Base-by-base conservation (phyloP, 2,888 invertebrate species). In the Apamea sordens region DNA sequence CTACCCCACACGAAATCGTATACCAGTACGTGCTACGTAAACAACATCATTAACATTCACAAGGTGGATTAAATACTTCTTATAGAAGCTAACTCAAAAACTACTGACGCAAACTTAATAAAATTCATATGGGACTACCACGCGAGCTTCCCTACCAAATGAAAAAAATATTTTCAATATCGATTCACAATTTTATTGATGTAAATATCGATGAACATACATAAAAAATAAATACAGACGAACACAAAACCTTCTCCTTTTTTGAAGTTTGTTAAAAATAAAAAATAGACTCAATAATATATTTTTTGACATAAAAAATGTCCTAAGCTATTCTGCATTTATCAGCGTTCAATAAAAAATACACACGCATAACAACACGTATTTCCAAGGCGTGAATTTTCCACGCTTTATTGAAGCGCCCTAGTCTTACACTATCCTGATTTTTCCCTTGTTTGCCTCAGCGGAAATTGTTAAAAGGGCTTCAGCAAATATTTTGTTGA, bases 391-490 rank as follows among this genome's bases (percentile, higher is more conserved):
- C 44, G 68, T 15, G 21, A 79, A 79, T 41, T 67, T 68, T 24
- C 18, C 44, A 59, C 80, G 71, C 75, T 61, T 76, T 83, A 77
- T 84, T 82, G 78, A 72, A 73, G 47, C 81, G 10, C 32, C 21
- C 28, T 32, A 76, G 47, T 61, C 21, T 73, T 73, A 70, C 86
- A 79, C 83, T 88, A 83, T 82, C 67, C 74, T 78, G 88, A 82
- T 80, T 88, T 79, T 74, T 64, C 79, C 65, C 56, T 74, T 82
- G 76, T 84, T 81, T 84, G 86, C 86, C 80, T 88, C 80, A 80
- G 75, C 89, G 91, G 91, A 93, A 93, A 92, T 92, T 92, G 92
- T 88, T 87, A 90, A 92, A 93, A 92, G 91, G 91, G 91, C 90
- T 91, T 90, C 90, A 89, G 87, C 90, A 92, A 93, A 92, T 92